Evolutionary conservation across 2,888 invertebrate genomes (phyloP).

Genomic region (Meganola albula): DNA sequence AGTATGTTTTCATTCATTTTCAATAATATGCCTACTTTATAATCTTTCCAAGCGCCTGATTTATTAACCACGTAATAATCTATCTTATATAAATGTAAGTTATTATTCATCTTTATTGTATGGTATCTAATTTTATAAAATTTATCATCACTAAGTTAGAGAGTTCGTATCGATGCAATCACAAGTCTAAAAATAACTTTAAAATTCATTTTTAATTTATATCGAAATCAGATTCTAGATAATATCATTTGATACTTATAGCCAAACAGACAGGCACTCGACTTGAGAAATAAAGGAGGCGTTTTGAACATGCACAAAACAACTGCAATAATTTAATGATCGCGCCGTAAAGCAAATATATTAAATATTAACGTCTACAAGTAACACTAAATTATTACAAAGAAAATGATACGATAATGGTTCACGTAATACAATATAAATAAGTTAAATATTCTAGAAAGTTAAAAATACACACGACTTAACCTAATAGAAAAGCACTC

Average conservation of each 20-base stretch:
- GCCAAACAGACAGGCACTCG: constrained; percentile 66
- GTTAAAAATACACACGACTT: constrained; percentile 77
- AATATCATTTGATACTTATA: constrained; percentile 41
- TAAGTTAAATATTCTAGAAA: constrained; percentile 78
- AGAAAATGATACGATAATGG: constrained; percentile 72
- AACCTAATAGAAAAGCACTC: constrained; percentile 76
- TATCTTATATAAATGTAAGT: constrained; percentile 61
- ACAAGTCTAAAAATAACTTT: constrained; percentile 47
- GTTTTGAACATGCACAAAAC: constrained; percentile 57
- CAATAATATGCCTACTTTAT: constrained; percentile 76
- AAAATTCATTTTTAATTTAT: constrained; percentile 41
- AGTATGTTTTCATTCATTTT: constrained; percentile 74
- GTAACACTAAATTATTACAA: constrained; percentile 75
- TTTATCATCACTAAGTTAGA: constrained; percentile 55
- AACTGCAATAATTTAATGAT: constrained; percentile 68
- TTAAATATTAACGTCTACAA: constrained; percentile 72
- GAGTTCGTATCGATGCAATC: constrained; percentile 38
- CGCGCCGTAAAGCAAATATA: constrained; percentile 72
- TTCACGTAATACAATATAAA: constrained; percentile 76
- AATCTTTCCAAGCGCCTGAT: constrained; percentile 76
- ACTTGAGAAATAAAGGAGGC: constrained; percentile 65
- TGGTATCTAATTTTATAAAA: constrained; percentile 57
- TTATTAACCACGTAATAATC: constrained; percentile 54
- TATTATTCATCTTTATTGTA: constrained; percentile 51
- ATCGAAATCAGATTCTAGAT: constrained; percentile 47